These are phyloP conservation scores for Eubasilissa regina DNA, from an alignment of 1,140 invertebrate species.

Conservation along the genomic window DNA sequence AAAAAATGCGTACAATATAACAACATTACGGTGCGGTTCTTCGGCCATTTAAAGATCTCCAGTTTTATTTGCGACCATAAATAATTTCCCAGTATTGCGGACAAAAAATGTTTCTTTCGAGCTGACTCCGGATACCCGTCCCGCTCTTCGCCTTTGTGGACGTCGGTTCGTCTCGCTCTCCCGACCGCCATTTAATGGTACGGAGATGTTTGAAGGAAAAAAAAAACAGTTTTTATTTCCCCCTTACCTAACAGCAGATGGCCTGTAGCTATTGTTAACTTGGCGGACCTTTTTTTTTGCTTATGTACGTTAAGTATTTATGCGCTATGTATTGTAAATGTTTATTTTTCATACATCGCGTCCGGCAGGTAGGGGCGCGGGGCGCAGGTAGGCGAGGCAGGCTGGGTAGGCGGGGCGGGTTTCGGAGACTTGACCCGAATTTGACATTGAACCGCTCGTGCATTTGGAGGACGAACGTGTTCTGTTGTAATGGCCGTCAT, in stretches of 20 bases:
- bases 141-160: slow-evolving; percentile 29
- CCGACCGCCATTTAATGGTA: slow-evolving; percentile 25
- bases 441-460: slow-evolving; percentile 39
- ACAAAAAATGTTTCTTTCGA: slow-evolving; percentile 36
- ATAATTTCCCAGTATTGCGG: slow-evolving; percentile 42
- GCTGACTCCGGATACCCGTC: slow-evolving; percentile 19
- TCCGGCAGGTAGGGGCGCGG: neutral
- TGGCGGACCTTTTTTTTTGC: slow-evolving; percentile 32
- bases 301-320: slow-evolving; percentile 46
- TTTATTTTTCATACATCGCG: slow-evolving; percentile 41
- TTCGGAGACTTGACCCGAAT: slow-evolving; percentile 36
- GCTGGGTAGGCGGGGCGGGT: slow-evolving; percentile 22
- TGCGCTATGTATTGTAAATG: slow-evolving; percentile 43
- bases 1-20: slow-evolving; percentile 43
- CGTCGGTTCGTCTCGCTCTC: neutral
- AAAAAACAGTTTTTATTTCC: slow-evolving; percentile 45
- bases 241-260: slow-evolving; percentile 46
- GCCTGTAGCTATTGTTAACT: slow-evolving; percentile 43
- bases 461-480: slow-evolving; percentile 12
- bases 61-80: slow-evolving; percentile 45
- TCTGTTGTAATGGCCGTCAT: too few species aligned
- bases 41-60: slow-evolving; percentile 40
- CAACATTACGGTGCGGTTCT: slow-evolving; percentile 29
- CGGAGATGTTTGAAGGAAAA: slow-evolving; percentile 30
- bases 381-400: neutral